Evolutionary conservation across 2,888 invertebrate genomes (phyloP).

Genomic region (Cordylochernes scorpioides): DNA sequence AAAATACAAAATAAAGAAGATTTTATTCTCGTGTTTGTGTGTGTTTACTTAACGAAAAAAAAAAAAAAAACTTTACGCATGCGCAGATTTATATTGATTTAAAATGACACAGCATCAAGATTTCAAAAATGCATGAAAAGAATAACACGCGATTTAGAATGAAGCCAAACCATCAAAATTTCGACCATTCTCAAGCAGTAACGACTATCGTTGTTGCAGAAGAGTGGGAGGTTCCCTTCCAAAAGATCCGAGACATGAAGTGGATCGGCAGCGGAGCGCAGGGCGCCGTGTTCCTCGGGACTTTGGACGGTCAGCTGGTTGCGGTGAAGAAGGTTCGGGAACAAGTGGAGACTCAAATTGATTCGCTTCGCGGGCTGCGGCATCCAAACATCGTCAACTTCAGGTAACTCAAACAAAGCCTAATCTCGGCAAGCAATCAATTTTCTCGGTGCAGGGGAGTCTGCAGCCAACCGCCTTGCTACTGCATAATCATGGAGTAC

Average conservation of each 20-base stretch:
- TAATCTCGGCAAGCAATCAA: too few relatives aligned
- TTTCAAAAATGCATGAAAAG: too few relatives aligned
- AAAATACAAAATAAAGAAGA: too few relatives aligned
- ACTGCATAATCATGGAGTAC: constrained; percentile 92
- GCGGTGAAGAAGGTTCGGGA: constrained; percentile 90
- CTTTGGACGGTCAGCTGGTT: constrained; percentile 46
- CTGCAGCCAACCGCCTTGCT: constrained; percentile 68
- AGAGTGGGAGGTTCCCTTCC: constrained; percentile 86
- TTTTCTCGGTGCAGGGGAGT: constrained; percentile 45
- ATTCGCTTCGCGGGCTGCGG: constrained; percentile 26
- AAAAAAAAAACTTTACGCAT: too few relatives aligned
- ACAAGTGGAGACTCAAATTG: constrained; percentile 47
- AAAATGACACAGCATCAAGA: too few relatives aligned
- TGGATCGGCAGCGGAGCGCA: constrained; percentile 89
- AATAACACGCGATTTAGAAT: too few relatives aligned
- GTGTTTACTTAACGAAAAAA: too few relatives aligned
- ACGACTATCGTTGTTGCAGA: constrained; percentile 31
- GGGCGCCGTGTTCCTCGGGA: constrained; percentile 76
- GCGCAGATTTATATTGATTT: too few relatives aligned
- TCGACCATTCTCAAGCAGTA: too few relatives aligned
- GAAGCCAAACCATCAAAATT: too few relatives aligned
- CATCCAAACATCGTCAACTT: constrained; percentile 24
- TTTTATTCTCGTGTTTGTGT: too few relatives aligned
- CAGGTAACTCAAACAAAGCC: constrained; percentile 20
- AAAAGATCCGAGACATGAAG: constrained; percentile 55